Percentiles rank a stretch among this genome's conserved stretches.
Conservation (phyloP, 2,888 invertebrate genomes). For the Phengaris alcon region DNA sequence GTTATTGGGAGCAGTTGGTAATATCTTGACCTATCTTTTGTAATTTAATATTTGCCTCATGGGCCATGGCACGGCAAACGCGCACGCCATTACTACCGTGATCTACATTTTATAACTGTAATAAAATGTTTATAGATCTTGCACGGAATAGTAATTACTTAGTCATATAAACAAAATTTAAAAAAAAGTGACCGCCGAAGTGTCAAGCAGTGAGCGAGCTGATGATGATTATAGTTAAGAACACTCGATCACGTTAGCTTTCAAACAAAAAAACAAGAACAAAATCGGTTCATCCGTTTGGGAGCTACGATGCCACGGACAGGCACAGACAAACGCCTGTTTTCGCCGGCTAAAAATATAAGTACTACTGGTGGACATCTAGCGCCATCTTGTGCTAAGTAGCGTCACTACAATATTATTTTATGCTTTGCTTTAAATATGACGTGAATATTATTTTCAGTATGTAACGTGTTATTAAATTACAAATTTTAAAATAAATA, state of each 20-base stretch:
- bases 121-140: not conserved
- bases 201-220: too few relatives aligned
- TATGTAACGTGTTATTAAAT: too few relatives aligned
- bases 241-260: too few relatives aligned
- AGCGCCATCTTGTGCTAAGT: conserved; percentile 50
- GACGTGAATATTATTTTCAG: too few relatives aligned
- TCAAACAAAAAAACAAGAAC: too few relatives aligned
- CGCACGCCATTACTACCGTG: not conserved
- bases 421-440: not conserved
- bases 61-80: not conserved
- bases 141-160: not conserved
- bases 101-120: not conserved
- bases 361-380: not conserved
- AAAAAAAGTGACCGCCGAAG: not conserved
- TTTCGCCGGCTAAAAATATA: too few relatives aligned
- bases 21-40: not conserved
- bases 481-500: too few relatives aligned
- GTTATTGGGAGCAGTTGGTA: too few relatives aligned
- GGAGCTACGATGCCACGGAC: too few relatives aligned
- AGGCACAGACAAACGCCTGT: too few relatives aligned
- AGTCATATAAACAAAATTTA: not conserved
- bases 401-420: conserved; percentile 39
- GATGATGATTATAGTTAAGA: too few relatives aligned
- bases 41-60: not conserved
- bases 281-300: too few relatives aligned